phyloP scores from a whole-genome alignment of 2,888 invertebrate genomes.

The Ferrisia virgata region DNA sequence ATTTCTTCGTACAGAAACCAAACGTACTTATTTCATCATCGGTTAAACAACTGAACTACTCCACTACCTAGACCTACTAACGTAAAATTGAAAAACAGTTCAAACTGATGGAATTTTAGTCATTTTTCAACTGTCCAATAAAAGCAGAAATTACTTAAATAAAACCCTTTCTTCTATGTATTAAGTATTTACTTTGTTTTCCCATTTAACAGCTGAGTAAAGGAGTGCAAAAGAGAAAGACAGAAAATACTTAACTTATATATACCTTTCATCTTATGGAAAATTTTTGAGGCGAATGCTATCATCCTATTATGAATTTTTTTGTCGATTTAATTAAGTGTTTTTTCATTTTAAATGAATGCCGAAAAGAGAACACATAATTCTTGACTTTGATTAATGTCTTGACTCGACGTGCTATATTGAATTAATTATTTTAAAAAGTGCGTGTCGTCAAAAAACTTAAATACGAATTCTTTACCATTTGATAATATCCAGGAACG shows the following conservation, averaged over 20 bases:
- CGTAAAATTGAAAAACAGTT: neutral
- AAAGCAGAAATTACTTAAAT: neutral
- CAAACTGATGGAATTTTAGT: neutral
- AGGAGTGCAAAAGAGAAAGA: neutral
- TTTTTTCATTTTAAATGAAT: neutral
- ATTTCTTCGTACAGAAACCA: too few relatives aligned
- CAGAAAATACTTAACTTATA: neutral
- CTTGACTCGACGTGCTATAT: neutral
- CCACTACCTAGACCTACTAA: too few relatives aligned
- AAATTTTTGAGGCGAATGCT: neutral
- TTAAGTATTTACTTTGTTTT: neutral
- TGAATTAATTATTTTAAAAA: constrained; percentile 7
- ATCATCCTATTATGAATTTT: constrained; percentile 1
- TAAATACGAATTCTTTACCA: neutral
- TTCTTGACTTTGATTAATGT: constrained; percentile 5
- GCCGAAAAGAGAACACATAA: neutral
- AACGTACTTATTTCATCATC: neutral
- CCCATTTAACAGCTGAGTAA: neutral
- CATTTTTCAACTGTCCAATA: constrained; percentile 9
- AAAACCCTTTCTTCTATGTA: neutral
- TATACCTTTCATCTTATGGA: neutral
- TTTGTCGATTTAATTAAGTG: constrained; percentile 25
- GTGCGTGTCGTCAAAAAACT: constrained; percentile 8
- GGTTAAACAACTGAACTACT: neutral
- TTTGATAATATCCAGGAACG: neutral